Conservation (phyloP, 2,113 vertebrate species). For the Semnornis frantzii region DNA sequence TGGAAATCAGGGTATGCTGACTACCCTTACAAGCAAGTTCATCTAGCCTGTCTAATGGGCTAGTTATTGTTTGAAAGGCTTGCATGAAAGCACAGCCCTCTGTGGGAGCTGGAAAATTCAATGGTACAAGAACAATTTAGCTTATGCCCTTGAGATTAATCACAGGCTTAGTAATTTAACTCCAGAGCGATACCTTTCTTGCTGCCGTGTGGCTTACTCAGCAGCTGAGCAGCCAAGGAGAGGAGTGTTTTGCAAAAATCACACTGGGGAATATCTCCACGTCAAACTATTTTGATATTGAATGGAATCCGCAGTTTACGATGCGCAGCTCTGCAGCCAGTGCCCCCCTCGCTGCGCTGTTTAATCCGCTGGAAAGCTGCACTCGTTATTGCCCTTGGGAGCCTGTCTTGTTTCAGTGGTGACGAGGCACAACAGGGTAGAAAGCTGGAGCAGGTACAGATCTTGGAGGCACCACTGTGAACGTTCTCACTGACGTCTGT, state of each 20-base stretch:
- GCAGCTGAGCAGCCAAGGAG: background rate
- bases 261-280: background rate
- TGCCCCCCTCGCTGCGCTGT: background rate
- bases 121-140: slow-evolving; percentile 9
- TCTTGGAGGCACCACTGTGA: background rate
- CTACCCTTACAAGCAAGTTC: background rate
- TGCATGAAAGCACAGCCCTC: background rate
- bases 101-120: background rate
- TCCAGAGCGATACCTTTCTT: background rate
- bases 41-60: slow-evolving; percentile 14
- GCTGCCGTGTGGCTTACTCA: background rate
- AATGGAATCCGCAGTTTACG: background rate
- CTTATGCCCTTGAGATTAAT: slow-evolving; percentile 43
- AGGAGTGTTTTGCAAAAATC: background rate
- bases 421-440: background rate
- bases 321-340: background rate
- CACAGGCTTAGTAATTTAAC: background rate
- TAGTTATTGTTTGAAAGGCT: slow-evolving; percentile 36
- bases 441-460: background rate
- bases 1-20: background rate
- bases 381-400: background rate
- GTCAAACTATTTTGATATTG: background rate
- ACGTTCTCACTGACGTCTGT: background rate
- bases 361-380: background rate
- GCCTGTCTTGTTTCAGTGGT: background rate